Conservation (phyloP, 2,797 vertebrate genomes). For the Neostethus bicornis region DNA sequence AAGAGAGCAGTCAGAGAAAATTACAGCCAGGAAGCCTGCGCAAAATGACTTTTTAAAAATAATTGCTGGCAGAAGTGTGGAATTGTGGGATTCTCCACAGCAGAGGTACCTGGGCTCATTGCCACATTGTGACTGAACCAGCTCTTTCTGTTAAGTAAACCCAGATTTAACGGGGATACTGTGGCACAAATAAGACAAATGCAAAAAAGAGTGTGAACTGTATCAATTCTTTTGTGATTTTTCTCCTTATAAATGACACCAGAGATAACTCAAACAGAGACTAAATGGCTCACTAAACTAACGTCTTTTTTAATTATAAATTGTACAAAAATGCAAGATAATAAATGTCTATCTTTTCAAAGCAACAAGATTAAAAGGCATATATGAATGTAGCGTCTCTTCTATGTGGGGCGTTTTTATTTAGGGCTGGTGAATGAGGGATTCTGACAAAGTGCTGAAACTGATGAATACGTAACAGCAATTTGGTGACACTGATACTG, state of each 20-base stretch:
- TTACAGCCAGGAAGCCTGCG: conserved; percentile 22
- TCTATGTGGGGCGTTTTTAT: neutral
- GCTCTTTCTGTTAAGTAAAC: conserved; percentile 32
- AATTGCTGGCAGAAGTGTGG: conserved; percentile 17
- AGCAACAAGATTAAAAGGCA: neutral
- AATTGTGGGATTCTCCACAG: too few species aligned
- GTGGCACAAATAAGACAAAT: conserved; percentile 39
- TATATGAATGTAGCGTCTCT: conserved; percentile 1
- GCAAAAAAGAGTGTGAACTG: conserved; percentile 48
- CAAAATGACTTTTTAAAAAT: neutral
- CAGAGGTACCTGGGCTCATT: conserved; percentile 7
- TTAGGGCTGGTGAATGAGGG: conserved; percentile 23
- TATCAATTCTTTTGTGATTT: conserved; percentile 37
- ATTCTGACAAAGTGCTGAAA: conserved; percentile 50
- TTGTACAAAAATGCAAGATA: neutral
- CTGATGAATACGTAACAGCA: conserved; percentile 60
- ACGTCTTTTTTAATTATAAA: neutral
- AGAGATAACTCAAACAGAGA: conserved; percentile 24
- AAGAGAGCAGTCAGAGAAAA: conserved; percentile 24
- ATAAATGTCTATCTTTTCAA: conserved; percentile 6
- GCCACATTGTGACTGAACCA: conserved; percentile 27
- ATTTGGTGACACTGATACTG: conserved; percentile 51
- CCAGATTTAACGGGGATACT: conserved; percentile 44
- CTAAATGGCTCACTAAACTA: neutral
- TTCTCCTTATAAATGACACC: conserved; percentile 6